Conservation (phyloP, 2,113 vertebrate genomes). For the Sinosuthora webbiana region DNA sequence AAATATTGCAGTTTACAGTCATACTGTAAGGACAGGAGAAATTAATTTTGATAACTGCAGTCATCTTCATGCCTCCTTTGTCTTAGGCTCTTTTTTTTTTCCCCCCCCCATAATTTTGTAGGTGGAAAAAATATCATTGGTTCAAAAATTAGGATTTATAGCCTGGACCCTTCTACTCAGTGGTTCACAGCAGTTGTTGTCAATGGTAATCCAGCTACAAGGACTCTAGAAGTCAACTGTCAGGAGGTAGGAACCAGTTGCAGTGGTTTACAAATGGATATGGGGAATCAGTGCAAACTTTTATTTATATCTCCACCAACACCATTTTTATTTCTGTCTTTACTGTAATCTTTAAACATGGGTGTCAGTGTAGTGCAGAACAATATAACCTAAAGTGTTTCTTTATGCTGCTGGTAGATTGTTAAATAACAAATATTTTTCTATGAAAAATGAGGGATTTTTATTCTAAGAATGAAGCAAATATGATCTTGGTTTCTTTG, state of each 20-base stretch:
- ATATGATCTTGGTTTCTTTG: neutral
- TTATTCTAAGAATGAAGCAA: neutral
- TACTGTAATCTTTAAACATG: neutral
- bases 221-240: slow-evolving; percentile 78
- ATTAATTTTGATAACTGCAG: neutral
- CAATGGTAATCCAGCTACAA: slow-evolving; percentile 72
- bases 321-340: neutral
- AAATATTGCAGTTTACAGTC: neutral
- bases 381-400: neutral
- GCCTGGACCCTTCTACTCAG: slow-evolving; percentile 78
- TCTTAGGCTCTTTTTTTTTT: neutral
- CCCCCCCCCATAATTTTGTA: neutral
- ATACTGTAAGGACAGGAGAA: neutral
- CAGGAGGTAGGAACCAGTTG: slow-evolving; percentile 72
- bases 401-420: neutral
- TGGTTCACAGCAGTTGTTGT: slow-evolving; percentile 80
- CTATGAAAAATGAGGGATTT: neutral
- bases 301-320: neutral
- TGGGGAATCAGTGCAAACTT: neutral
- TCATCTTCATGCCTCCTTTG: neutral
- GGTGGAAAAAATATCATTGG: slow-evolving; percentile 79
- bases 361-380: neutral
- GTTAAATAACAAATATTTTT: neutral
- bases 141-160: slow-evolving; percentile 80
- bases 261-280: neutral